Conservation (phyloP, 2,888 invertebrate genomes). For the Ceramica pisi region DNA sequence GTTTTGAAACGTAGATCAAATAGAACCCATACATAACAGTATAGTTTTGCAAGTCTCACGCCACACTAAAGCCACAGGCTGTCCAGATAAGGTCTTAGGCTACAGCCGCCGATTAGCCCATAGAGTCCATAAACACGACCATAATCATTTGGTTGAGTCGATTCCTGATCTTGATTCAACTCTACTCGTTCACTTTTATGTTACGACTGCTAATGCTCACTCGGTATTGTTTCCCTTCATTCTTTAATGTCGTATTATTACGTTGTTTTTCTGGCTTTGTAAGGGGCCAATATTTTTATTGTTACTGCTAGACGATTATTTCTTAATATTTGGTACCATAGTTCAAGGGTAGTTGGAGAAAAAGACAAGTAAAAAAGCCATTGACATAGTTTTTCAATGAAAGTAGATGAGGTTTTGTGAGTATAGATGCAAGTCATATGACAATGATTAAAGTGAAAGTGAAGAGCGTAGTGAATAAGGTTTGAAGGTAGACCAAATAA, state of each 20-base stretch:
- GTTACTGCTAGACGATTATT: no score
- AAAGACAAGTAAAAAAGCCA: neutral
- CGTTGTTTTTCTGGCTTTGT: neutral
- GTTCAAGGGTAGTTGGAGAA: neutral
- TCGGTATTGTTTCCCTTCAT: constrained; percentile 20
- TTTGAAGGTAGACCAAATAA: neutral
- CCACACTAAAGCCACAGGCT: constrained; percentile 33
- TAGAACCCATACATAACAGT: neutral
- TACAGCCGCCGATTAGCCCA: constrained; percentile 3
- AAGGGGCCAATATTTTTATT: neutral
- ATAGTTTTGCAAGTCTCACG: constrained; percentile 2
- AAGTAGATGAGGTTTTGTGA: neutral
- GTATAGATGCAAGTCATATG: no score
- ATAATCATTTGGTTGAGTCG: constrained; percentile 29
- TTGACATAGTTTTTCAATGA: neutral
- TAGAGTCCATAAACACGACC: constrained; percentile 36
- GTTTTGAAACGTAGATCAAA: no score
- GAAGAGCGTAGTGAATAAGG: neutral
- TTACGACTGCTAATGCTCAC: constrained; percentile 12
- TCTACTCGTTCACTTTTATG: constrained; percentile 43
- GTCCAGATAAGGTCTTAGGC: constrained; percentile 7
- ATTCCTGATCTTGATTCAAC: constrained; percentile 22
- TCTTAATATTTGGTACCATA: neutral
- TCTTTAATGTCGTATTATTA: constrained; percentile 14
- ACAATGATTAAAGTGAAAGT: no score